Evolutionary conservation across 2,888 invertebrate genomes (phyloP).

Genomic region (Diarsia brunnea): DNA sequence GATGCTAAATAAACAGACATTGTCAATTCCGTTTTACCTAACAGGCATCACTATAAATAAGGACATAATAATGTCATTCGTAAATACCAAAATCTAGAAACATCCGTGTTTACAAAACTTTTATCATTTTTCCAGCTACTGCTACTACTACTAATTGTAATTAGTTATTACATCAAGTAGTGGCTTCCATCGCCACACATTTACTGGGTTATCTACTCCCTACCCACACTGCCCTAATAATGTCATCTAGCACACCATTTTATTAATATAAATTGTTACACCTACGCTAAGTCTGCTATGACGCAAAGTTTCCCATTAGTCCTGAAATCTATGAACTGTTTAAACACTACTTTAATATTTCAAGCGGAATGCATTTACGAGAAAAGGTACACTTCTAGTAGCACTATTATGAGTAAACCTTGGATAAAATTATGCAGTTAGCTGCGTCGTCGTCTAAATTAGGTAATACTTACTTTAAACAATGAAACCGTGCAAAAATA

Average conservation of each 20-base stretch:
- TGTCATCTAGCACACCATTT: slow-evolving; percentile 49
- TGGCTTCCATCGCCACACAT: slow-evolving; percentile 30
- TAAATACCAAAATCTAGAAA: neutral
- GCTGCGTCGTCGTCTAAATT: slow-evolving; percentile 34
- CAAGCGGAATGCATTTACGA: slow-evolving; percentile 32
- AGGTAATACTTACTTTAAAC: slow-evolving; percentile 33
- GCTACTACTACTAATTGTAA: slow-evolving; percentile 39
- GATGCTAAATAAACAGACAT: neutral
- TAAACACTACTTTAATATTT: slow-evolving; percentile 12
- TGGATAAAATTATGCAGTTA: slow-evolving; percentile 46
- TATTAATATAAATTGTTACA: slow-evolving; percentile 54
- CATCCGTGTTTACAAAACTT: slow-evolving; percentile 3
- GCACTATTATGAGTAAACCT: slow-evolving; percentile 45
- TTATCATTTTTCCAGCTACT: slow-evolving; percentile 26
- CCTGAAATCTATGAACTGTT: slow-evolving; percentile 40
- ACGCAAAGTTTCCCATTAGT: slow-evolving; percentile 47
- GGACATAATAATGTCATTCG: neutral
- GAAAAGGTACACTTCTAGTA: slow-evolving; percentile 31
- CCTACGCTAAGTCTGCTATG: slow-evolving; percentile 42
- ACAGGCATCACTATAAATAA: neutral
- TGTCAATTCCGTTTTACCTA: neutral
- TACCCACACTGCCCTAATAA: slow-evolving; percentile 59
- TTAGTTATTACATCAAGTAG: slow-evolving; percentile 43
- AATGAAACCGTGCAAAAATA: slow-evolving; percentile 29
- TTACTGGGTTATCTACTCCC: slow-evolving; percentile 54